Evolutionary conservation across 2,888 invertebrate species (phyloP), one percentile per base, ranked within the genome.

Genomic region (Oscheius sp.): DNA sequence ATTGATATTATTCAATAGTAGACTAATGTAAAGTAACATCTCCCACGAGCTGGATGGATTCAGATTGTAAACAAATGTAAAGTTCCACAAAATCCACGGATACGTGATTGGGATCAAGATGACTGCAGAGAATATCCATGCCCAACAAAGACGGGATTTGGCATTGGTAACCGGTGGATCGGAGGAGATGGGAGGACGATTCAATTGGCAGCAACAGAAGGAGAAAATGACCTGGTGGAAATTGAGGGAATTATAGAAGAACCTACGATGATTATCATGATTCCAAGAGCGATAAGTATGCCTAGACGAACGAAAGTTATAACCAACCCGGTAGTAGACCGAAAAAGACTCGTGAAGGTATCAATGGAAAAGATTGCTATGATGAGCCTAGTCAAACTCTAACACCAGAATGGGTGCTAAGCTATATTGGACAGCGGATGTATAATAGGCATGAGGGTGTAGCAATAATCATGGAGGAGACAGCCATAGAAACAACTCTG

Each of bases 91-190:
- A 17, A 17, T 45, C n/a, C 8, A 45, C 6, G 9, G 8, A 14
- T 14, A 17, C n/a, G 14, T 28, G 51, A 51, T n/a, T 5, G 51
- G 51, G 4, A 51, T 9, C n/a, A 32, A 30, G 51, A 51, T 17
- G 32, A 32, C n/a, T 12, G 26, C 49, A 17, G 12, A 45, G 51
- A 51, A 30, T 28, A 51, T 28, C 12, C 20, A 9, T 14, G 30
- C 32, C 51, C 51, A 51, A 5, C 30, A 28, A 2, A 51, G 28
- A 14, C 51, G 51, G 6, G 30, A 26, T 26, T 26, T 22, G n/a
- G 51, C 51, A 30, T 51, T 51, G 51, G 51, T n/a, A 2, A 51
- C 32, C 28, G n/a, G n/a, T 9, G 51, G 51, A n/a, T 9, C 30
- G 20, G 51, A 14, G 2, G 51, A 9, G 3, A 14, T n/a, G 2